These are phyloP conservation scores for Andrena camellia DNA, from an alignment of 2,888 invertebrate genomes.

Conservation along the genomic window DNA sequence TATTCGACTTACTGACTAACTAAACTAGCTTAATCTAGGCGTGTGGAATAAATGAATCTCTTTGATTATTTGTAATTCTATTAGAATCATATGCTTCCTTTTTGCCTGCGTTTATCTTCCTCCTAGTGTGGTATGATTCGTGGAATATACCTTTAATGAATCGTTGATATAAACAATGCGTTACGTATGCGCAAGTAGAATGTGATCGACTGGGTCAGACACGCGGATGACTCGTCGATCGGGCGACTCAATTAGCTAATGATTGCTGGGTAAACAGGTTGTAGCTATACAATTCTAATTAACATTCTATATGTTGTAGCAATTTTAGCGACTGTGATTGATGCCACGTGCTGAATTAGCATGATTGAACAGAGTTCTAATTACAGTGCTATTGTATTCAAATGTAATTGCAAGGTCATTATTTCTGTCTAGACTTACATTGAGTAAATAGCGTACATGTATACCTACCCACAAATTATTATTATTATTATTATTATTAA, in stretches of 20 bases:
- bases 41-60: no score
- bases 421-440: not conserved
- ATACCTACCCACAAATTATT: not conserved
- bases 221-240: not conserved
- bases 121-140: no score
- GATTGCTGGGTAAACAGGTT: not conserved
- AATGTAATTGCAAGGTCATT: not conserved
- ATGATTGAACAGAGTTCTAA: not conserved
- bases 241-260: not conserved
- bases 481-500: no score
- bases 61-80: not conserved
- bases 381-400: not conserved
- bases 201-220: conserved; percentile 1
- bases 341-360: not conserved
- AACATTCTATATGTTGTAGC: not conserved
- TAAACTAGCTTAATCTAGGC: no score
- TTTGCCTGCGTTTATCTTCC: not conserved
- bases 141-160: not conserved
- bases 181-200: not conserved
- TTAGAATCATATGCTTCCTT: not conserved
- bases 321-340: conserved; percentile 1
- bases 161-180: not conserved
- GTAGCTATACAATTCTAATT: not conserved
- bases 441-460: not conserved
- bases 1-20: no score